A percentile compares a stretch with the other conserved stretches of the same genome.
phyloP scores from a whole-genome alignment of 2,888 invertebrate genomes.

The Catocala sponsa region DNA sequence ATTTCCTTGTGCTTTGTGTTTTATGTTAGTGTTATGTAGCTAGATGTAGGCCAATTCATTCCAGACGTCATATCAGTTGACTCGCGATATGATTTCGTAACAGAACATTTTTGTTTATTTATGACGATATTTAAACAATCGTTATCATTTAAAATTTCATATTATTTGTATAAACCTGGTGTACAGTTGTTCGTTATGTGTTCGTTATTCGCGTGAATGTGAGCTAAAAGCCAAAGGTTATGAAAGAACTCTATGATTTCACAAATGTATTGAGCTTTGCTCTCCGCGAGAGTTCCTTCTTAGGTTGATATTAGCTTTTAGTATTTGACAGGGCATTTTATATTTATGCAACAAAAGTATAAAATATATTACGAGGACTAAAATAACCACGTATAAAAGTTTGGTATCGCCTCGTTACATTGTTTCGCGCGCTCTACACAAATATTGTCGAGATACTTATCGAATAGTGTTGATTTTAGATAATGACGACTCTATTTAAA shows the following conservation, averaged over 20 bases:
- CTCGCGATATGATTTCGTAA: background rate
- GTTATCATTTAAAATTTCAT: background rate
- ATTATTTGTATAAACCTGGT: background rate
- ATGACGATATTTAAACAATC: background rate
- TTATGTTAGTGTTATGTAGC: constrained; percentile 23
- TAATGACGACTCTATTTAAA: constrained; percentile 36
- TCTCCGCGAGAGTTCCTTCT: background rate
- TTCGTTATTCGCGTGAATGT: background rate
- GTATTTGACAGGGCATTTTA: constrained; percentile 5
- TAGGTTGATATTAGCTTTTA: background rate
- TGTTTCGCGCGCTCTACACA: constrained; percentile 30
- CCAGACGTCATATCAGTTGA: background rate
- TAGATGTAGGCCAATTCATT: constrained; percentile 21
- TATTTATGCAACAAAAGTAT: constrained; percentile 7
- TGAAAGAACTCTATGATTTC: constrained; percentile 1
- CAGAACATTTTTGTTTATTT: background rate
- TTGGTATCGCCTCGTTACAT: constrained; percentile 5
- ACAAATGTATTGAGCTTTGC: constrained; percentile 8
- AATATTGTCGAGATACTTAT: constrained; percentile 37
- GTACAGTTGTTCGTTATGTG: background rate
- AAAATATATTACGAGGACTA: constrained; percentile 16
- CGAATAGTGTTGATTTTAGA: constrained; percentile 45
- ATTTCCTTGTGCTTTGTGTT: constrained; percentile 8
- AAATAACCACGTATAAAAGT: background rate
- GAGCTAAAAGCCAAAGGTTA: background rate